Conservation (phyloP, 2,113 vertebrate species). For the Odontophorus gujanensis region DNA sequence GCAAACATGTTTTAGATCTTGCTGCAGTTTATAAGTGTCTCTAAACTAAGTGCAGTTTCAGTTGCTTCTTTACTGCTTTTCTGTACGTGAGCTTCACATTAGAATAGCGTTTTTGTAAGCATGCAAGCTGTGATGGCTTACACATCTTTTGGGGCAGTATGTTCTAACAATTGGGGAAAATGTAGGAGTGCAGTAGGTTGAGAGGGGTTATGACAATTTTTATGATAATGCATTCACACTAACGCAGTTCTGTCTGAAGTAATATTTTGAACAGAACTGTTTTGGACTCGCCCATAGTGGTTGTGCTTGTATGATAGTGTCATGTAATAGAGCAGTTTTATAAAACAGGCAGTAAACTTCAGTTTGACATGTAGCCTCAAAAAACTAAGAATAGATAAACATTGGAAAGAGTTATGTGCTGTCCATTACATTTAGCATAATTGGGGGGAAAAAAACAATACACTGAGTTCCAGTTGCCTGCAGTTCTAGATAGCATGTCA, state of each 20-base stretch:
- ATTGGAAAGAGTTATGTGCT: not conserved
- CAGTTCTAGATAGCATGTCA: not conserved
- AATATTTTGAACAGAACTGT: not conserved
- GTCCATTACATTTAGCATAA: not conserved
- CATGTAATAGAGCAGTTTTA: not conserved
- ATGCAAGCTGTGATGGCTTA: not conserved
- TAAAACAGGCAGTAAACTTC: not conserved
- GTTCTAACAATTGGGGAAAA: not conserved
- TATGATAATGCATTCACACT: not conserved
- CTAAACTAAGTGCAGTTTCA: not conserved
- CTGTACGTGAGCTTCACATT: not conserved
- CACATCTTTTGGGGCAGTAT: not conserved
- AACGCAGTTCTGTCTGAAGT: not conserved
- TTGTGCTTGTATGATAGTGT: not conserved
- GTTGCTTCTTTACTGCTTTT: not conserved
- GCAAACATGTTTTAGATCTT: not conserved
- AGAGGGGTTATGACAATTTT: not conserved
- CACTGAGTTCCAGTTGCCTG: not conserved
- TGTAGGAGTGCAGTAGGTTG: not conserved
- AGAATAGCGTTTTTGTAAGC: not conserved
- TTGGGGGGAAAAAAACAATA: accelerated
- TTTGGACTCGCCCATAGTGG: not conserved
- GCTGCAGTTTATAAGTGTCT: not conserved
- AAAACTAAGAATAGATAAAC: not conserved
- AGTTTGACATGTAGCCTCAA: not conserved